Conservation (phyloP, 2,888 invertebrate species). For the Spialia ferax region DNA sequence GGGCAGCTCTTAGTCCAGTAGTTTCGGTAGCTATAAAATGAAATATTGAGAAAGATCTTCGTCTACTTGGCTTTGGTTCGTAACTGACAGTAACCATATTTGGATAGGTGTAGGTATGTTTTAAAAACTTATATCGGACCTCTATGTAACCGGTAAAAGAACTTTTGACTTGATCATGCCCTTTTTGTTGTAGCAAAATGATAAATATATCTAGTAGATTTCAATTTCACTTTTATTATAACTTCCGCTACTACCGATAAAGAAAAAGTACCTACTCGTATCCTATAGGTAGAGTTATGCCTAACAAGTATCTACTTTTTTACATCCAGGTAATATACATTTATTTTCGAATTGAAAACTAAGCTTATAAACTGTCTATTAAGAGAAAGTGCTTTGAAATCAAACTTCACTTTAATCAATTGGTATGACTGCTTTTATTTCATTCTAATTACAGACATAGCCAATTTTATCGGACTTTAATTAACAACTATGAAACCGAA, state of each 20-base stretch:
- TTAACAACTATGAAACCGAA: conserved; percentile 6
- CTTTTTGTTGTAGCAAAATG: too few species aligned
- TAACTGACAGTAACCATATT: background rate
- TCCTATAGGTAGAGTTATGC: too few species aligned
- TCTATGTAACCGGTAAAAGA: too few species aligned
- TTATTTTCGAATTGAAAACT: background rate
- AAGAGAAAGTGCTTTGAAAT: background rate
- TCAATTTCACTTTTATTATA: too few species aligned
- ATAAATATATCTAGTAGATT: too few species aligned
- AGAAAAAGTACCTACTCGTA: too few species aligned
- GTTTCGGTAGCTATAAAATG: background rate
- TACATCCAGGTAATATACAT: background rate
- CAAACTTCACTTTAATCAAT: conserved; percentile 7
- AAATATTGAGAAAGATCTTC: background rate
- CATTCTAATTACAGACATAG: conserved; percentile 5
- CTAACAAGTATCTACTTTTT: too few species aligned
- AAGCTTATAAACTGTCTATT: background rate
- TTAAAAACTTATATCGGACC: too few species aligned
- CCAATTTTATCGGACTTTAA: background rate
- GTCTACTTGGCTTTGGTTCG: background rate
- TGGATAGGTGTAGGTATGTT: background rate
- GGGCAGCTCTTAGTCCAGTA: conserved; percentile 1
- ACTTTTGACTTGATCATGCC: too few species aligned
- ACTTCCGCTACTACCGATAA: too few species aligned
- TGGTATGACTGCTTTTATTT: conserved; percentile 8